Percentiles rank a stretch among this genome's conserved stretches.
These are phyloP conservation scores for cattle (Bos taurus) DNA, from an alignment of 2,113 vertebrate species.

Conservation along the genomic window ARS-UCD2.0 NC_037329.1:17938001-17938500, in stretches of 20 bases:
- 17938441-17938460: neutral
- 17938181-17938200: neutral
- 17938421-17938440: neutral
- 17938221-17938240: neutral
- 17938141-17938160: neutral
- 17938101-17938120: neutral
- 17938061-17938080: neutral
- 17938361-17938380: accelerated
- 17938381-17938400: neutral
- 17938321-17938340: neutral
- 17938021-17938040: neutral
- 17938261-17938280: neutral
- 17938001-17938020: neutral
- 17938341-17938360: accelerated
- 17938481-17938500: neutral
- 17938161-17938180: neutral
- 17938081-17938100: neutral
- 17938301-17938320: neutral
- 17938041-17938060: neutral
- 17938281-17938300: neutral
- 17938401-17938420: neutral
- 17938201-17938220: neutral
- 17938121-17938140: neutral
- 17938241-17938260: neutral
- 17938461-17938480: neutral